Base-by-base conservation (phyloP, 2,888 invertebrate genomes). In the Drosophila emarginata region DNA sequence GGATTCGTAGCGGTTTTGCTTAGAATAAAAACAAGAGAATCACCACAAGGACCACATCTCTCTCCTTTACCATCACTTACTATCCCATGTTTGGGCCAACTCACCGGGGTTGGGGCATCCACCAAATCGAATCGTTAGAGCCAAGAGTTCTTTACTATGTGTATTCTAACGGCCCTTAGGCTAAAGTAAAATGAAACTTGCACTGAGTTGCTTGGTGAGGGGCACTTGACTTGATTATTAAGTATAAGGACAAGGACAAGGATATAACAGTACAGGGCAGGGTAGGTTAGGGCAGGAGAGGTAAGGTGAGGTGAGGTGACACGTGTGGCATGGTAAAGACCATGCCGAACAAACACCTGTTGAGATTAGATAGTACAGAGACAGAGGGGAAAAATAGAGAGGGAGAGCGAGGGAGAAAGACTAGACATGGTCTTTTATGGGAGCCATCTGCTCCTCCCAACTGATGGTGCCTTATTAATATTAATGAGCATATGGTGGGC, bases 151-250 rank as follows among this genome's bases (percentile, higher is more conserved):
- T 32, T 32, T 32, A 32, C 32, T 32, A 32, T 32, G 32, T 32
- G 32, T 32, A 9, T 32, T 32, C 32, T 32, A 9, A 32, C 32
- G 39, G 18, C 26, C 51, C 45, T 2, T 7, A 39, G 63, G 56
- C 39, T 40, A 73, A 76, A 59, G 63, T 64, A 50, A 70, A 70
- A 64, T 23, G 18, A 56, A 74, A 69, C 61, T 78, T 73, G 65
- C 32, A 12, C 12, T 12, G 45, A 45, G 11, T 21, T 23, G 14
- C 2, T 32, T 11, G 73, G 72, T 51, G 54, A 28, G 53, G 62
- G 67, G 76, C 69, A 82, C 85, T 82, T 84, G 81, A 84, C 77
- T 87, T 77, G 79, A 84, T 84, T 82, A 23, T 53, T 50, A 45
- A 45, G 45, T 45, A 45, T 45, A 18, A 9, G 15, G 15, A 64